A percentile compares a stretch with the other conserved stretches of the same genome.
phyloP scores from a whole-genome alignment of 64 coral and sea anemone genomes.

The Cladopsammia gracilis region DNA sequence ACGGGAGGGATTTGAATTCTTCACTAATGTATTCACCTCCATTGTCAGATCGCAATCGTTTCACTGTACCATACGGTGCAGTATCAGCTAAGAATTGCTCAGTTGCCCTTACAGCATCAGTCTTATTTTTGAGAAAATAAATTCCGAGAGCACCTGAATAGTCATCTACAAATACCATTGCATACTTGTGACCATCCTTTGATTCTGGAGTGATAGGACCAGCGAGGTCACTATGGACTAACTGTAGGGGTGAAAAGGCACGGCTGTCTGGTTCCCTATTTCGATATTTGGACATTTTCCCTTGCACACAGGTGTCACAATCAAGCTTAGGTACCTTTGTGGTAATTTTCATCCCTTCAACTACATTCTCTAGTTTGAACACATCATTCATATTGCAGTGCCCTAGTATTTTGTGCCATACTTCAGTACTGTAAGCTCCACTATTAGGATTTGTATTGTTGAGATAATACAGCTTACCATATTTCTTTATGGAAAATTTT shows the following conservation, averaged over 20 bases:
- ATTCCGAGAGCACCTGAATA: constrained; percentile 16
- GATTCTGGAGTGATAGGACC: constrained; percentile 37
- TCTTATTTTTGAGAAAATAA: neutral
- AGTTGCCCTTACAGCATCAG: constrained; percentile 42
- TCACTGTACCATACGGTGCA: too few relatives aligned
- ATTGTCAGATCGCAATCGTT: constrained; percentile 54
- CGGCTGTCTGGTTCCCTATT: too few relatives aligned
- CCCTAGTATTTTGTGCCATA: constrained; percentile 32
- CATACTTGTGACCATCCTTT: constrained; percentile 42
- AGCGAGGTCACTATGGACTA: constrained; percentile 38
- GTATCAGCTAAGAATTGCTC: constrained; percentile 77
- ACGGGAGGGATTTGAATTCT: constrained; percentile 28
- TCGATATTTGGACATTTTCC: neutral
- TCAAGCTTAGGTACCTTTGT: too few relatives aligned
- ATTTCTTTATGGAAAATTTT: constrained; percentile 42
- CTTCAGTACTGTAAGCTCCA: too few relatives aligned
- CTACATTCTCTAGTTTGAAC: constrained; percentile 2
- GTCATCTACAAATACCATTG: constrained; percentile 43
- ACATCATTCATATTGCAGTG: too few relatives aligned
- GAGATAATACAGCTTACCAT: constrained; percentile 23
- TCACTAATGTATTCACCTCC: constrained; percentile 29
- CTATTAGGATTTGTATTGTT: neutral
- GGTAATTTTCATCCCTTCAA: neutral
- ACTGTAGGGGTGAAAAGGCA: neutral
- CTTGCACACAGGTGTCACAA: neutral